These are phyloP conservation scores for Scaptomyza parva DNA, from an alignment of 2,888 invertebrate genomes.

Conservation along the genomic window DNA sequence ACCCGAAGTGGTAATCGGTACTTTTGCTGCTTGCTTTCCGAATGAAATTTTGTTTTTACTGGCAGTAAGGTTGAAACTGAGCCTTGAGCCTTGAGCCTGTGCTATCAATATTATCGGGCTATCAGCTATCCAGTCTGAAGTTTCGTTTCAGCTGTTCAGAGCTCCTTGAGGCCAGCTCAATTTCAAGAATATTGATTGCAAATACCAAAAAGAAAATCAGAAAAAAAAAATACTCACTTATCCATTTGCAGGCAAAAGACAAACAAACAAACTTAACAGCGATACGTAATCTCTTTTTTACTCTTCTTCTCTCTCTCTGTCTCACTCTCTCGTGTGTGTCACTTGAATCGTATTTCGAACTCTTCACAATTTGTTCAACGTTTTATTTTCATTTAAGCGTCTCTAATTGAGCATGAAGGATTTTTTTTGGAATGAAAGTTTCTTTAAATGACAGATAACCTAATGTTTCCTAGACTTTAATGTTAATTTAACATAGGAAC, in stretches of 20 bases:
- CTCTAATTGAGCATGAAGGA: constrained; percentile 5
- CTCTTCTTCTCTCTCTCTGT: too few species aligned
- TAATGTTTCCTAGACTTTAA: too few species aligned
- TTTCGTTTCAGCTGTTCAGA: too few species aligned
- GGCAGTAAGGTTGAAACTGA: constrained; percentile 1
- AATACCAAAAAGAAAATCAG: too few species aligned
- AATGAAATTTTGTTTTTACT: constrained; percentile 17
- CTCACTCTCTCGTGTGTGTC: too few species aligned
- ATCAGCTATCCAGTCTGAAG: constrained; percentile 9
- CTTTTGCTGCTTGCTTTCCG: background rate
- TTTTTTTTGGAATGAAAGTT: too few species aligned
- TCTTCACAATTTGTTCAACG: constrained; percentile 8
- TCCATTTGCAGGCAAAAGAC: constrained; percentile 38
- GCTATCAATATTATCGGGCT: constrained; percentile 25
- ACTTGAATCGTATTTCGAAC: constrained; percentile 10
- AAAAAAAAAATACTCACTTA: constrained; percentile 38
- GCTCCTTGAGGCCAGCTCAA: constrained; percentile 22
- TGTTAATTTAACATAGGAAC: too few species aligned
- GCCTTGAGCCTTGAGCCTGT: constrained; percentile 13
- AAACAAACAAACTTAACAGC: constrained; percentile 19
- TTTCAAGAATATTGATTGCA: constrained; percentile 52
- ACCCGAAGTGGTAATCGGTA: constrained; percentile 52
- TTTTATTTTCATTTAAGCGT: background rate
- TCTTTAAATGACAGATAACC: too few species aligned
- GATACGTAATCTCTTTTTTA: too few species aligned